Evolutionary conservation across 2,113 vertebrate species (phyloP).

Genomic region (Rutilus rutilus): DNA sequence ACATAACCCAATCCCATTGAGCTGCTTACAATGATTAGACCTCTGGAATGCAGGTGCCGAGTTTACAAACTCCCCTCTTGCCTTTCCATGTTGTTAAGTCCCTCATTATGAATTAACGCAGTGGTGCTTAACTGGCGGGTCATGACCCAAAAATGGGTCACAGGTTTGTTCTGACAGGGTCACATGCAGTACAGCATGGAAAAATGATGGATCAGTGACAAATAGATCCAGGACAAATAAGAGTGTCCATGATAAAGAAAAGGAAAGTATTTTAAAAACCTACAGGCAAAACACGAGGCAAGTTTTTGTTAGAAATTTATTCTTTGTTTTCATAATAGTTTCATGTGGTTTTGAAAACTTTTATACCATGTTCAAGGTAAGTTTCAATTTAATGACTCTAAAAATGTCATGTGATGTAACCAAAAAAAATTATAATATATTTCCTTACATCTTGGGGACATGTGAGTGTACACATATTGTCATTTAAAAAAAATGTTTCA

Average conservation of each 20-base stretch:
- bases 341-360: no score
- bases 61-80: constrained; percentile 57
- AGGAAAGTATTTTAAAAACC: background rate
- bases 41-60: constrained; percentile 58
- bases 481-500: no score
- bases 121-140: background rate
- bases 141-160: constrained; percentile 28
- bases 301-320: no score
- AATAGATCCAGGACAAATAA: background rate
- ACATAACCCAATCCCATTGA: constrained; percentile 75
- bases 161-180: background rate
- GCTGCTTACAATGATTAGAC: constrained; percentile 77
- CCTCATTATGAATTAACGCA: constrained; percentile 32
- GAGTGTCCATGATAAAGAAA: no score
- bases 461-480: no score
- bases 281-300: no score
- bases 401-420: no score
- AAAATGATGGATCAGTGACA: background rate
- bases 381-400: no score
- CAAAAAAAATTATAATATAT: no score
- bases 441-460: no score
- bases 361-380: no score
- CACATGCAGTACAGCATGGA: background rate
- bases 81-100: constrained; percentile 46
- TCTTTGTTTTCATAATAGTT: no score